Evolutionary conservation across 1,140 invertebrate genomes (phyloP).

Genomic region (Chymomyza costata): DNA sequence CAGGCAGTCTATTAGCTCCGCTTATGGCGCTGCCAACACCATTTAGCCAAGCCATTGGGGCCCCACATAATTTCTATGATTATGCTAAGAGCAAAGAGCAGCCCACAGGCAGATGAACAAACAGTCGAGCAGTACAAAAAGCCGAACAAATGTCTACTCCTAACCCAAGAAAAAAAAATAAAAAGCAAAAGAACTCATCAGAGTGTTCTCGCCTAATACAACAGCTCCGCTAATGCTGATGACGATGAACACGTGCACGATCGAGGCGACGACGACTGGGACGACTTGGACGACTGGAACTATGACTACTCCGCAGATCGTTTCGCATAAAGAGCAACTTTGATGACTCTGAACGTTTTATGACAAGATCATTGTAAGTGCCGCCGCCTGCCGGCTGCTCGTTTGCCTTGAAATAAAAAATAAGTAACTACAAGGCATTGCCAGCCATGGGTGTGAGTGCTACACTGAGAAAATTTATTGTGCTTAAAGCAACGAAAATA

Average conservation of each 20-base stretch:
- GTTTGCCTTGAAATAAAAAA: constrained; percentile 1
- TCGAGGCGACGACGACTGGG: constrained; percentile 13
- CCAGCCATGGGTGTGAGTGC: too few relatives aligned
- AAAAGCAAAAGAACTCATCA: too few relatives aligned
- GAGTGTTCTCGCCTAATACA: constrained; percentile 68
- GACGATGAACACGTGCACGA: constrained; percentile 62
- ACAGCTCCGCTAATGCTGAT: constrained; percentile 64
- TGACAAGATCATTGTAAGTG: constrained; percentile 60
- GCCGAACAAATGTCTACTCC: too few relatives aligned
- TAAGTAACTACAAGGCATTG: too few relatives aligned
- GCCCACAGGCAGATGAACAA: too few relatives aligned
- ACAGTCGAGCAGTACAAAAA: too few relatives aligned
- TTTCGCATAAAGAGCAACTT: constrained; percentile 73
- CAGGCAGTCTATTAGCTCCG: constrained; percentile 58
- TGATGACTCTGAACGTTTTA: constrained; percentile 70
- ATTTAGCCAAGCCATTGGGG: constrained; percentile 44
- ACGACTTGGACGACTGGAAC: constrained; percentile 23
- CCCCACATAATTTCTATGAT: constrained; percentile 60
- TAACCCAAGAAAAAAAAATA: too few relatives aligned
- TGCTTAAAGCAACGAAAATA: too few relatives aligned
- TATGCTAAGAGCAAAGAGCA: constrained; percentile 54
- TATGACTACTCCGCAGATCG: constrained; percentile 32
- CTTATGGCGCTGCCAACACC: constrained; percentile 55
- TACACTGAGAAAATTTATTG: too few relatives aligned
- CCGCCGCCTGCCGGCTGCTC: neutral